Conservation (phyloP, 2,113 vertebrate genomes). For the Cyprinodon tularosa region DNA sequence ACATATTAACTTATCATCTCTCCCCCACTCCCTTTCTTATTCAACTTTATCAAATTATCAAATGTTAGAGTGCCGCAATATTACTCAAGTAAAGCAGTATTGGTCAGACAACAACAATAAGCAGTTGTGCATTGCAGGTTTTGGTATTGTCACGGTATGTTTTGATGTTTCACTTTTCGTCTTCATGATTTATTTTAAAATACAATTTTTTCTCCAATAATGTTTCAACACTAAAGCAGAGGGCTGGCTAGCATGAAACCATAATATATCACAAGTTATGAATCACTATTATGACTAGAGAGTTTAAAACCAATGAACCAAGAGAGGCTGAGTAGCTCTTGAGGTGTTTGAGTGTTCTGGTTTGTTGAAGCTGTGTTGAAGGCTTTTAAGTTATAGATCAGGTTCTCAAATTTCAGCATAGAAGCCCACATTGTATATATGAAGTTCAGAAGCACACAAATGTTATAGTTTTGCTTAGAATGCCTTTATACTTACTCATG, state of each 20-base stretch:
- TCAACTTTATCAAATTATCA: neutral
- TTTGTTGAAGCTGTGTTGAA: constrained; percentile 19
- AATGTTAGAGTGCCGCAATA: neutral
- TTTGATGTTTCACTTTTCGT: constrained; percentile 9
- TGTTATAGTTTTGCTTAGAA: neutral
- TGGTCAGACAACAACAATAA: neutral
- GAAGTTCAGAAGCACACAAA: too few relatives aligned
- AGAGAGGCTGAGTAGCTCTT: constrained; percentile 39
- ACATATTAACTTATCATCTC: constrained; percentile 41
- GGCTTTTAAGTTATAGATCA: neutral
- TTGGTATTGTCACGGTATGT: neutral
- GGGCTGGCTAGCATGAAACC: constrained; percentile 2
- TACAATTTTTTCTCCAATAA: constrained; percentile 32
- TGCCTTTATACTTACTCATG: neutral
- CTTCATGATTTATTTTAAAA: constrained; percentile 6
- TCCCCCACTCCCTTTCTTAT: neutral
- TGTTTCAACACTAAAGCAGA: constrained; percentile 34
- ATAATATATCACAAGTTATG: constrained; percentile 46
- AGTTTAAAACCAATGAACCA: constrained; percentile 62
- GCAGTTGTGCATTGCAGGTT: neutral
- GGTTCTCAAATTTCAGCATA: neutral
- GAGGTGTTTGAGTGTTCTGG: constrained; percentile 42
- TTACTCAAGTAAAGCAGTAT: neutral
- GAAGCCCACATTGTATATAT: neutral
- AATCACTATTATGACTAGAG: constrained; percentile 62